Conservation (phyloP, 2,113 vertebrate genomes). For the Oreochromis niloticus region DNA sequence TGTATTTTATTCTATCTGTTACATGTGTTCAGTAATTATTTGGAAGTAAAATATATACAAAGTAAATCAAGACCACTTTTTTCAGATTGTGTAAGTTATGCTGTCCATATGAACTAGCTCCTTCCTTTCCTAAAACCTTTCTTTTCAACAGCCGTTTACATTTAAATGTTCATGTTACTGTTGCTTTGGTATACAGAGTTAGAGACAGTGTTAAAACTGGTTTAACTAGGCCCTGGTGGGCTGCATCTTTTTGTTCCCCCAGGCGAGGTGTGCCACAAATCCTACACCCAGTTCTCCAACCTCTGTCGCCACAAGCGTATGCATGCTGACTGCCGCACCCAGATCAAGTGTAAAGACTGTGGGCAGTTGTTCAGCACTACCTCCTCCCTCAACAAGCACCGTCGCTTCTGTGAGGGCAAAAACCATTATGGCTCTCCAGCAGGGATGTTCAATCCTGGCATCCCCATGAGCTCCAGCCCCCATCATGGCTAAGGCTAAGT, state of each 20-base stretch:
- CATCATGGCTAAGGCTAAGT: constrained; percentile 90
- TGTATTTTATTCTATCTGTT: not conserved
- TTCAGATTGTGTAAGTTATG: not conserved
- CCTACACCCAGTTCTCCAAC: constrained; percentile 99
- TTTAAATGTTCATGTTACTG: constrained; percentile 21
- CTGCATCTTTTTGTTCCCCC: constrained; percentile 71
- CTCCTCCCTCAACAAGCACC: constrained; percentile 99
- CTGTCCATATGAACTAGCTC: not conserved
- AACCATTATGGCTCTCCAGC: constrained; percentile 88
- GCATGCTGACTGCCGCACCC: constrained; percentile 98
- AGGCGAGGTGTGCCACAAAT: constrained; percentile 99
- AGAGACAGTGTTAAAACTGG: constrained; percentile 78
- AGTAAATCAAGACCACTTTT: not conserved
- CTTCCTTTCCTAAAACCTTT: not conserved
- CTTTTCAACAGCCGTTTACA: not conserved
- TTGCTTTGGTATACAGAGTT: constrained; percentile 64
- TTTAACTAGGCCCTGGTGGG: constrained; percentile 78
- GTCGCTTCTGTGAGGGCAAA: constrained; percentile 99
- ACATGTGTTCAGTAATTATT: not conserved
- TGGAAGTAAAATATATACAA: not conserved
- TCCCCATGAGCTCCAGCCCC: constrained; percentile 89
- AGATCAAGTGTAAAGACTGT: constrained; percentile 99
- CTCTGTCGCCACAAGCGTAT: constrained; percentile 99
- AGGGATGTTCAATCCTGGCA: constrained; percentile 84
- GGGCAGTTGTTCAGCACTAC: constrained; percentile 99